phyloP scores from a whole-genome alignment of 2,797 vertebrate species.

The Loriculus beryllinus region DNA sequence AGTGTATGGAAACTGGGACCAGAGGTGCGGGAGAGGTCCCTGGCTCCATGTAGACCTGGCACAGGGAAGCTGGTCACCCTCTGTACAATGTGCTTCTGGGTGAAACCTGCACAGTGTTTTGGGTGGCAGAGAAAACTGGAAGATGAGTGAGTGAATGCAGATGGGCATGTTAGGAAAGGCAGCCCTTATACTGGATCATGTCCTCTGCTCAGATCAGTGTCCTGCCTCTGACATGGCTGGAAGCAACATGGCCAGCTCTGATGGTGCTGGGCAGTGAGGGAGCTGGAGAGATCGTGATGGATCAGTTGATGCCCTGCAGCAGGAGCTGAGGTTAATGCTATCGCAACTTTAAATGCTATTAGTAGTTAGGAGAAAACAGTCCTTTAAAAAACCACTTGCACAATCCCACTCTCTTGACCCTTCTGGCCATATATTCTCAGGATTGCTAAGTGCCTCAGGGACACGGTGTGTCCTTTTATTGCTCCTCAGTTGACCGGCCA shows the following conservation, averaged over 20 bases:
- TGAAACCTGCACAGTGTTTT: accelerated
- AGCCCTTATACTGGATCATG: not conserved
- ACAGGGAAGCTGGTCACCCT: not conserved
- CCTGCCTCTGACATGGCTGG: not conserved
- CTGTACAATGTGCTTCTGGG: not conserved
- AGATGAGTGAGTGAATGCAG: not conserved
- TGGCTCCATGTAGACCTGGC: not conserved
- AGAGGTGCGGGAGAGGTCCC: not conserved
- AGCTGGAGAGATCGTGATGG: not conserved
- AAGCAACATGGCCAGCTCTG: not conserved
- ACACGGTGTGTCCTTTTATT: not conserved
- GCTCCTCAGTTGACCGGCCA: not conserved
- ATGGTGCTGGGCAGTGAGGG: not conserved
- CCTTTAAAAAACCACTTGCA: not conserved
- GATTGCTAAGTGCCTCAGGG: not conserved
- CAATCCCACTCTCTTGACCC: not conserved
- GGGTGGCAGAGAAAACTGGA: not conserved
- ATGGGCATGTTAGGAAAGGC: not conserved
- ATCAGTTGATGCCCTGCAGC: not conserved
- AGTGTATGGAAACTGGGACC: not conserved
- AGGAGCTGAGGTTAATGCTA: not conserved
- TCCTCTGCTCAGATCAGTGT: not conserved
- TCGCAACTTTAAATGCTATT: not conserved
- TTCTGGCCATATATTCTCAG: not conserved
- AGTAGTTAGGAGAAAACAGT: not conserved